Percentiles rank a stretch among this genome's conserved stretches.
Conservation (phyloP, 2,113 vertebrate species). For the Oreochromis spilurus region DNA sequence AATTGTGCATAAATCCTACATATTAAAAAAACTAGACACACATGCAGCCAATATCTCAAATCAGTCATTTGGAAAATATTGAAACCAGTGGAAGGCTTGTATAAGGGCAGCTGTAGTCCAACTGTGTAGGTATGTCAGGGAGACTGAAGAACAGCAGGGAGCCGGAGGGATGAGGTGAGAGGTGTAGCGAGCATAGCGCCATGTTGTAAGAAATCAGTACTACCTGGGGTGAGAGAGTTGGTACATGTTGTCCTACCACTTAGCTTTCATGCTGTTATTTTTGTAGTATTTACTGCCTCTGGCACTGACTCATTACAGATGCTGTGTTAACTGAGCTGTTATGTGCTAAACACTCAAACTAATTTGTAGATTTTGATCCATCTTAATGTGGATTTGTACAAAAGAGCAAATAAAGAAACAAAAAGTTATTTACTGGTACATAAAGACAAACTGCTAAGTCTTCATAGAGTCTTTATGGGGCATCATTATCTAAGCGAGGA, state of each 20-base stretch:
- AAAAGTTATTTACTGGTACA: not conserved
- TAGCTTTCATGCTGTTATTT: conserved; percentile 47
- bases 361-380: conserved; percentile 1
- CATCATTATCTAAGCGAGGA: not conserved
- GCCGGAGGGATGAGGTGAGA: conserved; percentile 50
- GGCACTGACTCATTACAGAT: not conserved
- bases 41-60: conserved; percentile 8
- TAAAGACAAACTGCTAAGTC: not conserved
- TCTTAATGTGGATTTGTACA: not conserved
- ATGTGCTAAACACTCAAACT: not conserved
- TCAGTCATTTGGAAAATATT: conserved; percentile 64
- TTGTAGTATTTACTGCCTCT: conserved; percentile 33
- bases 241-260: conserved; percentile 51
- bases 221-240: conserved; percentile 38
- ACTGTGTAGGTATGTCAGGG: conserved; percentile 44
- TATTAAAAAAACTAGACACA: conserved; percentile 11
- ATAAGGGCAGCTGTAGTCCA: conserved; percentile 42
- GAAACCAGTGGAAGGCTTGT: conserved; percentile 17
- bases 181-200: conserved; percentile 32
- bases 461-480: not conserved
- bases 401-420: not conserved
- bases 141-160: conserved; percentile 55
- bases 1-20: not conserved
- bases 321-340: conserved; percentile 25
- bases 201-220: conserved; percentile 57